phyloP scores from a whole-genome alignment of 2,797 vertebrate species.

The Avahi laniger region DNA sequence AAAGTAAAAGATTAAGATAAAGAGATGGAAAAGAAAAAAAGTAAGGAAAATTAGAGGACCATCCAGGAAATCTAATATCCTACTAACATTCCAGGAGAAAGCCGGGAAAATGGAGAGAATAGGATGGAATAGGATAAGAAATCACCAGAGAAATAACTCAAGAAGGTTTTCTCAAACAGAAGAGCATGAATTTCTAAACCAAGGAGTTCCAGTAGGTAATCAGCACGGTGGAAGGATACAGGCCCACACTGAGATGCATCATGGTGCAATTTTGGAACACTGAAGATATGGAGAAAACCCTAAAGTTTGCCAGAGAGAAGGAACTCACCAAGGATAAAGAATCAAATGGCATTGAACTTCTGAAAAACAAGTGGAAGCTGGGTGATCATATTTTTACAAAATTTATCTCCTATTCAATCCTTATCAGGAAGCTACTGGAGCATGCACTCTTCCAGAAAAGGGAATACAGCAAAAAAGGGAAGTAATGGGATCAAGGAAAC shows the following conservation, averaged over 20 bases:
- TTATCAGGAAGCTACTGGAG: not conserved
- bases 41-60: not conserved
- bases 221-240: not conserved
- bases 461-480: not conserved
- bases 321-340: not conserved
- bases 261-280: not conserved
- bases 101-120: not conserved
- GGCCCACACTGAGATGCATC: not conserved
- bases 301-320: not conserved
- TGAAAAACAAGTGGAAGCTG: not conserved
- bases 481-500: not conserved
- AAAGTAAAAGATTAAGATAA: not conserved
- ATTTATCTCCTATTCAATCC: not conserved
- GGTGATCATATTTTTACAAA: not conserved
- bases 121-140: not conserved
- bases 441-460: not conserved
- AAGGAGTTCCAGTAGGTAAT: not conserved
- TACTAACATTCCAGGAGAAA: not conserved
- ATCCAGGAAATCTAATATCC: not conserved
- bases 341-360: not conserved
- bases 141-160: not conserved
- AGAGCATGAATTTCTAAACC: not conserved
- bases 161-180: not conserved
- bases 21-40: not conserved
- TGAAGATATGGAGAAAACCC: not conserved